Evolutionary conservation across 2,888 invertebrate genomes (phyloP), one percentile per base, ranked within the genome.

Genomic region (Platynereis dumerilii): DNA sequence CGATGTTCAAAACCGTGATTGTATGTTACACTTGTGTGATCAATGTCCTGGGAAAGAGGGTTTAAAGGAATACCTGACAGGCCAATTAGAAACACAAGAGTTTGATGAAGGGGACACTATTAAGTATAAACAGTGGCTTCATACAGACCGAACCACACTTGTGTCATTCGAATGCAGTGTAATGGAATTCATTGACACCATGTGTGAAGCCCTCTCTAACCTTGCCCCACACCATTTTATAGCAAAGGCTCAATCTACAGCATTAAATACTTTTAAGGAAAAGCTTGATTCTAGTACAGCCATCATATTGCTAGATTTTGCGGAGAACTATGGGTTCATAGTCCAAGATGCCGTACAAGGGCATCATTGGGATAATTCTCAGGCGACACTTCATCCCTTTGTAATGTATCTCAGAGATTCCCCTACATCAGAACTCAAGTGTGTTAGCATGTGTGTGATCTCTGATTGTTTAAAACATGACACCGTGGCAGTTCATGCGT

Each of bases 331-430:
- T 39, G 66, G 61, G 27, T 67, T 67, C 42, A 34, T 66, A 20
- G 26, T 76, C 15, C 74, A 76, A 58, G 73, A 74, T 67, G 72
- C 70, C 15, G 66, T 68, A 12, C 73, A 75, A 45, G 68, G 68
- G 7, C 68, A 64, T 54, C 52, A 52, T 52, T 52, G 52, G 52
- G 52, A 52, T 52, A 52, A 52, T 52, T 52, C 52, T 17, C n/a
- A 17, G 17, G 52, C 74, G 26, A 73, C 72, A 3, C 42, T 52
- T 17, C 52, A 52, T 22, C 52, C 52, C n/a, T 52, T 52, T 52
- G 52, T 52, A 22, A 52, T 22, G 24, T 52, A 52, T 52, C 3
- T 22, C 52, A 52, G 17, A 52, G 52, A 52, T 7, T 22, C 20
- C 7, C 20, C 3, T 10, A 22, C 12, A 7, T 34, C 20, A 5